Evolutionary conservation across 2,888 invertebrate species (phyloP).

Genomic region (Drosophila rellima): DNA sequence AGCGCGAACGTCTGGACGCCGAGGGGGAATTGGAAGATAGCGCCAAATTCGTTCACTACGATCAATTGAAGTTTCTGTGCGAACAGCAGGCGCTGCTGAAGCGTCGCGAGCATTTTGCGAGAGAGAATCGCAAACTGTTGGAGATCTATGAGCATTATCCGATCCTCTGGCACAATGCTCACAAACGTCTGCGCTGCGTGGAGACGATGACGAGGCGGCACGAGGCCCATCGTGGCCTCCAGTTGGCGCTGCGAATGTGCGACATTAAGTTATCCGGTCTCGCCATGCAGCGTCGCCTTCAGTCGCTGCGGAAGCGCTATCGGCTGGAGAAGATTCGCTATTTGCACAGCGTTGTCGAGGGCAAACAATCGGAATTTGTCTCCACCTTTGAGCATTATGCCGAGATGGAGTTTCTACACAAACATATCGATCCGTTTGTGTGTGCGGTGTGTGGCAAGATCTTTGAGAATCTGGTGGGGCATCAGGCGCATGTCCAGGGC

Average conservation of each 20-base stretch:
- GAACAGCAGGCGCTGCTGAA: conserved; percentile 74
- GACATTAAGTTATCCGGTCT: conserved; percentile 67
- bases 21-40: conserved; percentile 71
- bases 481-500: conserved; percentile 69
- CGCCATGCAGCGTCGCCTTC: conserved; percentile 69
- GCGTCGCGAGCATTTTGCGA: conserved; percentile 66
- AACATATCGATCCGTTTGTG: conserved; percentile 81
- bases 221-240: conserved; percentile 69
- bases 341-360: conserved; percentile 72
- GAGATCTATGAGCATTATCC: conserved; percentile 79
- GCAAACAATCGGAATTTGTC: conserved; percentile 66
- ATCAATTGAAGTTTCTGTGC: conserved; percentile 71
- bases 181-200: conserved; percentile 59
- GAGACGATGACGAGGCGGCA: conserved; percentile 53
- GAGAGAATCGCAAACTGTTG: conserved; percentile 74
- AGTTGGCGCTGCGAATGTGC: conserved; percentile 57
- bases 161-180: conserved; percentile 76
- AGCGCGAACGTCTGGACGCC: conserved; percentile 70
- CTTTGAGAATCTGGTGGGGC: conserved; percentile 71
- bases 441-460: conserved; percentile 77
- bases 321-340: conserved; percentile 79
- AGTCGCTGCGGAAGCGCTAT: conserved; percentile 76
- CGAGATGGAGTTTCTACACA: conserved; percentile 78
- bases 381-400: conserved; percentile 72
- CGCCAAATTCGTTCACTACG: conserved; percentile 71